phyloP scores from a whole-genome alignment of 2,888 invertebrate species.

The Zygogramma bicolorata region DNA sequence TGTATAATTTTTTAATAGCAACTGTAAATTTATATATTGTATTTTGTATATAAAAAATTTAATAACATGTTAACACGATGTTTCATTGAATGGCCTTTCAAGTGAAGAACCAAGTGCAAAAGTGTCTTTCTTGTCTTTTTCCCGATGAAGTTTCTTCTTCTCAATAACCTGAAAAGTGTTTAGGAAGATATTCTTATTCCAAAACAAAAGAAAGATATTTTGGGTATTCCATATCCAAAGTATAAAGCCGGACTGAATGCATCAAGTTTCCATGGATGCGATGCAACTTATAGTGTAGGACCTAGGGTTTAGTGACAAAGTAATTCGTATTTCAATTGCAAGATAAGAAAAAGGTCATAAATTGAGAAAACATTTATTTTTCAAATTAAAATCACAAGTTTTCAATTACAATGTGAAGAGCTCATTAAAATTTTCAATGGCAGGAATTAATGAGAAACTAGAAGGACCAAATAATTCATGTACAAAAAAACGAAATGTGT shows the following conservation, averaged over 20 bases:
- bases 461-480: constrained; percentile 39
- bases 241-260: no score
- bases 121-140: no score
- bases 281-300: no score
- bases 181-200: no score
- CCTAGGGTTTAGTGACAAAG: no score
- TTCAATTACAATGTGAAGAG: constrained; percentile 34
- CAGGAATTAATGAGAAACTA: constrained; percentile 41
- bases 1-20: constrained; percentile 23
- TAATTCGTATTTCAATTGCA: no score
- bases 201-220: no score
- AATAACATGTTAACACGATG: background rate
- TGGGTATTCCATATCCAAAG: no score
- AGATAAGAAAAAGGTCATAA: no score
- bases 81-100: background rate
- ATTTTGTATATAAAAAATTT: constrained; percentile 29
- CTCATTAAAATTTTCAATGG: constrained; percentile 37
- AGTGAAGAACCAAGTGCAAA: background rate
- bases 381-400: constrained; percentile 44
- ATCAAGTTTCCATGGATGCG: no score
- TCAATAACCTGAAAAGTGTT: no score
- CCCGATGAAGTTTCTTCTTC: no score
- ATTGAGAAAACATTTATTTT: constrained; percentile 34
- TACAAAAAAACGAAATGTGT: constrained; percentile 33
- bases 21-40: constrained; percentile 16